Evolutionary conservation across 2,888 invertebrate species (phyloP).

Genomic region (Epinotia ramella): DNA sequence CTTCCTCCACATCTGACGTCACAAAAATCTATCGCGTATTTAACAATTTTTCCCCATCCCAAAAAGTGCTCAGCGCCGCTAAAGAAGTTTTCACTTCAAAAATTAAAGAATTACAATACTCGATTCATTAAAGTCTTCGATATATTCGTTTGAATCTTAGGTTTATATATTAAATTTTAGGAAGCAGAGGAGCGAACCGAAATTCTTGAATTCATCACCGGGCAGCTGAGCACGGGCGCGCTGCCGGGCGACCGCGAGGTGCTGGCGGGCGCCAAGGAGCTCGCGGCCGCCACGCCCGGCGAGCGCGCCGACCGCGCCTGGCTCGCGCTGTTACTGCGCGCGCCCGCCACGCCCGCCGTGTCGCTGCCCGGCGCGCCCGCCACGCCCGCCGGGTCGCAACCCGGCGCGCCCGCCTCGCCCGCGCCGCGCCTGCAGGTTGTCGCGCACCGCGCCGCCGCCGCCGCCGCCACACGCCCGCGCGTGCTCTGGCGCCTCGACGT

Average conservation of each 20-base stretch:
- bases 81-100: too few relatives aligned
- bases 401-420: slow-evolving; percentile 45
- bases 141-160: background rate
- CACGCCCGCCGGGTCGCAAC: slow-evolving; percentile 37
- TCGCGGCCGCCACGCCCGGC: slow-evolving; percentile 60
- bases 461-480: slow-evolving; percentile 59
- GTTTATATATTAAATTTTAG: slow-evolving; percentile 55
- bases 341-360: slow-evolving; percentile 52
- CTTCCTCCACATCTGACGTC: too few relatives aligned
- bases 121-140: too few relatives aligned
- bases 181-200: slow-evolving; percentile 69
- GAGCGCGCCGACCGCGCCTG: slow-evolving; percentile 75
- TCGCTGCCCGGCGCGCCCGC: slow-evolving; percentile 63
- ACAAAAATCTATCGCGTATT: too few relatives aligned
- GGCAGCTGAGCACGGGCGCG: slow-evolving; percentile 70
- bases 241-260: slow-evolving; percentile 71
- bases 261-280: slow-evolving; percentile 60
- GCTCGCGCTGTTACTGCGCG: slow-evolving; percentile 61
- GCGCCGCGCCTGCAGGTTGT: slow-evolving; percentile 40
- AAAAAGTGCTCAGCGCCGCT: too few relatives aligned
- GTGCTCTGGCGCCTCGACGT: slow-evolving; percentile 67
- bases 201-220: slow-evolving; percentile 73
- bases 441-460: slow-evolving; percentile 46
- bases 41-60: too few relatives aligned
- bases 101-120: too few relatives aligned